A percentile compares a stretch with the other conserved stretches of the same genome.
These are phyloP conservation scores for Ennomos erosarius DNA, from an alignment of 2,888 invertebrate genomes.

Conservation along the genomic window DNA sequence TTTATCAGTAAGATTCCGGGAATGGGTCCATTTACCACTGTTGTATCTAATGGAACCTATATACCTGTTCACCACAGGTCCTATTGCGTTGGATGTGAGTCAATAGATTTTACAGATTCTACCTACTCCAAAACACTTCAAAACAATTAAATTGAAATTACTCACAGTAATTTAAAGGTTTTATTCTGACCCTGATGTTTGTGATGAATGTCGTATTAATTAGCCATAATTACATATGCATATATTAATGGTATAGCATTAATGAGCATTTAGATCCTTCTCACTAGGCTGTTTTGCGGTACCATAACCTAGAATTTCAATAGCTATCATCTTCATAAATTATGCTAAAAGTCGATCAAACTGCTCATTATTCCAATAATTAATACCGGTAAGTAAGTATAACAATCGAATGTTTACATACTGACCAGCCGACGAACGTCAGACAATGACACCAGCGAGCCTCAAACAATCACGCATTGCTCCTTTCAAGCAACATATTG, in stretches of 20 bases:
- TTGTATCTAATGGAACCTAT: too few relatives aligned
- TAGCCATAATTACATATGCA: too few relatives aligned
- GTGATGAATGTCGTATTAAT: slow-evolving; percentile 3
- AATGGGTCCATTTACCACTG: too few relatives aligned
- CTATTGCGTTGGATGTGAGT: not conserved
- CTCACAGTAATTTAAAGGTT: slow-evolving; percentile 11
- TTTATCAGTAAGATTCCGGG: too few relatives aligned
- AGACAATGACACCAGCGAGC: slow-evolving; percentile 9
- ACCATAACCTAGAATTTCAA: too few relatives aligned
- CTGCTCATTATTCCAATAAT: slow-evolving; percentile 9
- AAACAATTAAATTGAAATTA: slow-evolving; percentile 19
- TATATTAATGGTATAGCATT: not conserved
- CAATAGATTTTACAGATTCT: slow-evolving; percentile 5
- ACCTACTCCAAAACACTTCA: slow-evolving; percentile 24
- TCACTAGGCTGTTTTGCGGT: too few relatives aligned
- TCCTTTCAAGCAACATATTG: not conserved
- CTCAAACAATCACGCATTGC: not conserved
- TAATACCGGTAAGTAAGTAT: not conserved
- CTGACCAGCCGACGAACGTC: not conserved
- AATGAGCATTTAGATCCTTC: too few relatives aligned
- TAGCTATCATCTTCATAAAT: not conserved
- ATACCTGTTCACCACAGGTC: too few relatives aligned
- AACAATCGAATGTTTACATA: slow-evolving; percentile 19
- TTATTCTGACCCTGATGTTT: slow-evolving; percentile 7
- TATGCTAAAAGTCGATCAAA: not conserved